Percentiles rank a stretch among this genome's conserved stretches.
Evolutionary conservation across 2,888 invertebrate species (phyloP).

Genomic region (Allacma fusca): DNA sequence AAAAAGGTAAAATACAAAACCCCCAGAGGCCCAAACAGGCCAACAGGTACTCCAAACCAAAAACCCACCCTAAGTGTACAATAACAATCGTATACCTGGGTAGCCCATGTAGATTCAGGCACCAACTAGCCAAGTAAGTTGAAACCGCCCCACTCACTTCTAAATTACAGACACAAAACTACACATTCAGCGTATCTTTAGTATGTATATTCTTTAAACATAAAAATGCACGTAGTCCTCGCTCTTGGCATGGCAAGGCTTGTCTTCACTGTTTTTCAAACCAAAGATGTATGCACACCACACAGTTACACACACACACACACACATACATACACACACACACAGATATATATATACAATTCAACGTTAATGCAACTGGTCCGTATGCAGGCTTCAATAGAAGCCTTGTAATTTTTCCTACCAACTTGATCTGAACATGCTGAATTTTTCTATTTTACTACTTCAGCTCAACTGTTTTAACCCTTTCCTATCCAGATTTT

Average conservation of each 20-base stretch:
- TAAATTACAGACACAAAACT: conserved; percentile 35
- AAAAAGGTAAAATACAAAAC: conserved; percentile 35
- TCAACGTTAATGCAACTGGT: background rate
- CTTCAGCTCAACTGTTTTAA: background rate
- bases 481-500: background rate
- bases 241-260: background rate
- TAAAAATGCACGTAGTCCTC: background rate
- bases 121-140: conserved; percentile 22
- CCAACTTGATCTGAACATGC: background rate
- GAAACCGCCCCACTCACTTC: conserved; percentile 39
- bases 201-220: conserved; percentile 11
- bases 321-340: conserved; percentile 10
- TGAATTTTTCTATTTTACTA: conserved; percentile 8
- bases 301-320: background rate
- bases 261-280: background rate
- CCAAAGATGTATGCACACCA: background rate
- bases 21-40: conserved; percentile 38
- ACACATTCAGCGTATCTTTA: background rate
- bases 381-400: conserved; percentile 13
- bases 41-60: conserved; percentile 38
- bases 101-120: conserved; percentile 9
- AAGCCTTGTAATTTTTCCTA: conserved; percentile 2
- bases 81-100: conserved; percentile 11
- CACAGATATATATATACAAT: background rate
- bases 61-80: conserved; percentile 31